These are phyloP conservation scores for Bombus consobrinus DNA, from an alignment of 1,140 invertebrate species.

Conservation along the genomic window DNA sequence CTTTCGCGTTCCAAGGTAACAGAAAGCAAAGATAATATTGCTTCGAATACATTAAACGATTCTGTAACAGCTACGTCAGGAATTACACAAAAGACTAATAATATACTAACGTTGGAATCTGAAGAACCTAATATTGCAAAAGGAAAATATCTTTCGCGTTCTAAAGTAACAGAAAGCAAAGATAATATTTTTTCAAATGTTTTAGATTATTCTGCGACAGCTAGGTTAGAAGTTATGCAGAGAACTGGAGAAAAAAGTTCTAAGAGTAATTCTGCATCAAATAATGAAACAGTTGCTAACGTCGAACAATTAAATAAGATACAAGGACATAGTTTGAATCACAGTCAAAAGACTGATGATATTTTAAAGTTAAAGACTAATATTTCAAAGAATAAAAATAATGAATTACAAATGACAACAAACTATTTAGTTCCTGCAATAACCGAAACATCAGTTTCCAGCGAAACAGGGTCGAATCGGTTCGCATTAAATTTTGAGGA, in stretches of 20 bases:
- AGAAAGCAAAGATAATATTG: background rate
- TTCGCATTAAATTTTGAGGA: background rate
- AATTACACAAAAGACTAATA: no score
- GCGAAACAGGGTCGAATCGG: background rate
- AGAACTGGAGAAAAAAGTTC: background rate
- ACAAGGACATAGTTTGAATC: background rate
- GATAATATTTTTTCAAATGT: background rate
- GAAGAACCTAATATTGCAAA: no score
- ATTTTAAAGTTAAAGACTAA: conserved; percentile 36
- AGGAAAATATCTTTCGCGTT: no score
- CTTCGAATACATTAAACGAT: no score
- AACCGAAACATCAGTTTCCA: background rate
- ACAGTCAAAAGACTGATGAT: background rate
- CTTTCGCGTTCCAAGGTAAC: background rate
- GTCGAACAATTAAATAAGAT: background rate
- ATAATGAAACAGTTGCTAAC: background rate
- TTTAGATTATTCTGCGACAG: no score
- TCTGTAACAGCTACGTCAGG: background rate
- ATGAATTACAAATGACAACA: background rate
- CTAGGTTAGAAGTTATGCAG: background rate
- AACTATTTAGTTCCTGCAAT: background rate
- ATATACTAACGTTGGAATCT: no score
- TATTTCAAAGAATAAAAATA: conserved; percentile 26
- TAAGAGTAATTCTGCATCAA: background rate
- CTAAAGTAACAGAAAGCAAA: no score